These are phyloP conservation scores for Hipposideros larvatus DNA, from an alignment of 2,797 vertebrate species.

Conservation along the genomic window DNA sequence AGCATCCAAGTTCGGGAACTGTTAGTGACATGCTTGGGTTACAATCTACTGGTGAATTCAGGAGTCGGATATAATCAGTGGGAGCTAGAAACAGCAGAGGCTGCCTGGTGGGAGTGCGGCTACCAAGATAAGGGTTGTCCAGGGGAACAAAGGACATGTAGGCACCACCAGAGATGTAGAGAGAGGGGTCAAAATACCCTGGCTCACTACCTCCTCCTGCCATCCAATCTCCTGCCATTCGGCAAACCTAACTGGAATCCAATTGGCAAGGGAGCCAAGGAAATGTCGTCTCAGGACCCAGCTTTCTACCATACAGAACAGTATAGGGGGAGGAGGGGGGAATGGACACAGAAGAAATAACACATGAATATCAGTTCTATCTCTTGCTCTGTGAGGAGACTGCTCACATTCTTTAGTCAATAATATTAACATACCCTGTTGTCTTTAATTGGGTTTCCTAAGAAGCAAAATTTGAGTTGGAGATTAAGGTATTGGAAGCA, in stretches of 20 bases:
- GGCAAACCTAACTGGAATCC: background rate
- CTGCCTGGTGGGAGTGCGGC: background rate
- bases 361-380: background rate
- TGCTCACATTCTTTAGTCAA: background rate
- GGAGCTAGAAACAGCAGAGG: background rate
- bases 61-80: background rate
- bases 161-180: background rate
- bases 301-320: background rate
- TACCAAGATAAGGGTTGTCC: background rate
- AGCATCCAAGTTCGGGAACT: background rate
- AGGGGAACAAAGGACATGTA: background rate
- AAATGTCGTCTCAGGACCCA: background rate
- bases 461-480: background rate
- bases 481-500: background rate
- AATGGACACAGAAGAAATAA: background rate
- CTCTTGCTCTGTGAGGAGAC: background rate
- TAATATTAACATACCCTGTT: background rate
- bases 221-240: background rate
- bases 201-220: background rate
- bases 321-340: background rate
- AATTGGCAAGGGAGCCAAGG: background rate
- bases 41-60: background rate
- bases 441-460: background rate
- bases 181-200: background rate
- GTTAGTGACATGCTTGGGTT: background rate